A percentile compares a stretch with the other conserved stretches of the same genome.
Conservation (phyloP, 1,140 invertebrate species). For the Ladona fulva region DNA sequence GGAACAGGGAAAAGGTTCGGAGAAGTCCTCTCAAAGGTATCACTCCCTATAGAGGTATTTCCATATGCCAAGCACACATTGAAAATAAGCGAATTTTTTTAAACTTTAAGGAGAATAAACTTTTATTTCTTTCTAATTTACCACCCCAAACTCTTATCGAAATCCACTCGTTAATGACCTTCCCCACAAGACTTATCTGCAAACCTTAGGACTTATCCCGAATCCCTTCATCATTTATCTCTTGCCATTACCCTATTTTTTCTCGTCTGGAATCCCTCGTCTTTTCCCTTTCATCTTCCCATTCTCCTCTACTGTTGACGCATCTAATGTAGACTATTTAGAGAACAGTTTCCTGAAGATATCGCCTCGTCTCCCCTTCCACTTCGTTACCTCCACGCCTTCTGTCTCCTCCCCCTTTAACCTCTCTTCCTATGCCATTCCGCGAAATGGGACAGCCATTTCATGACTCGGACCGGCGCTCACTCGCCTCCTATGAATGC, state of each 20-base stretch:
- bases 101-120: too few relatives aligned
- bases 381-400: not conserved
- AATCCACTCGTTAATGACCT: not conserved
- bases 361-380: not conserved
- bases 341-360: not conserved
- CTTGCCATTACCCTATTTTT: not conserved
- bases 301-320: not conserved
- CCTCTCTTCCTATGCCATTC: not conserved
- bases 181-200: not conserved
- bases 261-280: not conserved
- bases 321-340: not conserved
- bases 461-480: not conserved
- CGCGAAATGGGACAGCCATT: slow-evolving; percentile 3
- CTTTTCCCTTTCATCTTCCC: not conserved
- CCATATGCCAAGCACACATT: too few relatives aligned
- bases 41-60: too few relatives aligned
- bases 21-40: too few relatives aligned
- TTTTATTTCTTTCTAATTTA: too few relatives aligned
- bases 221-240: not conserved
- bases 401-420: not conserved
- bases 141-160: too few relatives aligned
- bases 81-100: too few relatives aligned
- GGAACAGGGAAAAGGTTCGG: too few relatives aligned
- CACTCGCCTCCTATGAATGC: not conserved
- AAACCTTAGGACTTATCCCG: not conserved